A percentile compares a stretch with the other conserved stretches of the same genome.
phyloP scores from a whole-genome alignment of 2,113 vertebrate genomes.

The Pipa parva region DNA sequence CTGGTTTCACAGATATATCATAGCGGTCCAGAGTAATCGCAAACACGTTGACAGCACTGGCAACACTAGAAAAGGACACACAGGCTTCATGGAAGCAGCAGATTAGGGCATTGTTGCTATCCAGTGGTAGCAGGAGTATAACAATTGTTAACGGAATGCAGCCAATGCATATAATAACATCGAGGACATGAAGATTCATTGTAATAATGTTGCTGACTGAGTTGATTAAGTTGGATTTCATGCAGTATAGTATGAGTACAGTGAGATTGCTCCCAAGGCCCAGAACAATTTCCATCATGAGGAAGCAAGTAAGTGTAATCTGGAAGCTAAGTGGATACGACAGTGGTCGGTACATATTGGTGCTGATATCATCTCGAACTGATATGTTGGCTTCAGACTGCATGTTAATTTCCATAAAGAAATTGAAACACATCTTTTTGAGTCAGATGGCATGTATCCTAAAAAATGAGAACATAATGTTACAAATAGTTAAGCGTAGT shows the following conservation, averaged over 20 bases:
- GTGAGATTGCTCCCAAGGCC: slow-evolving; percentile 97
- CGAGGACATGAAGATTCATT: slow-evolving; percentile 95
- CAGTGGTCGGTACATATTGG: slow-evolving; percentile 80
- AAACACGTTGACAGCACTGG: slow-evolving; percentile 94
- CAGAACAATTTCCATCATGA: slow-evolving; percentile 94
- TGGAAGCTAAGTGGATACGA: slow-evolving; percentile 92
- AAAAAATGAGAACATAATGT: slow-evolving; percentile 59
- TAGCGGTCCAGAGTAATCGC: slow-evolving; percentile 96
- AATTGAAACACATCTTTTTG: slow-evolving; percentile 94
- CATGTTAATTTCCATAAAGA: slow-evolving; percentile 86
- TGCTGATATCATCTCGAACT: slow-evolving; percentile 85
- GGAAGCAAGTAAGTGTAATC: slow-evolving; percentile 91
- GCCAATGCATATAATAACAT: slow-evolving; percentile 92
- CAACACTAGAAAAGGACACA: slow-evolving; percentile 95
- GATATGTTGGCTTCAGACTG: slow-evolving; percentile 88
- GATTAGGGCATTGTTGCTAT: slow-evolving; percentile 85
- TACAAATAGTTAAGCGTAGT: no score
- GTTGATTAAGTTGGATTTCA: slow-evolving; percentile 98
- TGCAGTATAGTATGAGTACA: slow-evolving; percentile 96
- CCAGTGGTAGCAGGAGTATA: slow-evolving; percentile 86
- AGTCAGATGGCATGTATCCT: slow-evolving; percentile 63
- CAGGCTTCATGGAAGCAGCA: slow-evolving; percentile 98
- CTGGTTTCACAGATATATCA: slow-evolving; percentile 95
- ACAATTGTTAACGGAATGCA: slow-evolving; percentile 95
- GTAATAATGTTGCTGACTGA: slow-evolving; percentile 98